These are phyloP conservation scores for Microcebus murinus DNA, from an alignment of 2,113 vertebrate species.

Conservation along the genomic window DNA sequence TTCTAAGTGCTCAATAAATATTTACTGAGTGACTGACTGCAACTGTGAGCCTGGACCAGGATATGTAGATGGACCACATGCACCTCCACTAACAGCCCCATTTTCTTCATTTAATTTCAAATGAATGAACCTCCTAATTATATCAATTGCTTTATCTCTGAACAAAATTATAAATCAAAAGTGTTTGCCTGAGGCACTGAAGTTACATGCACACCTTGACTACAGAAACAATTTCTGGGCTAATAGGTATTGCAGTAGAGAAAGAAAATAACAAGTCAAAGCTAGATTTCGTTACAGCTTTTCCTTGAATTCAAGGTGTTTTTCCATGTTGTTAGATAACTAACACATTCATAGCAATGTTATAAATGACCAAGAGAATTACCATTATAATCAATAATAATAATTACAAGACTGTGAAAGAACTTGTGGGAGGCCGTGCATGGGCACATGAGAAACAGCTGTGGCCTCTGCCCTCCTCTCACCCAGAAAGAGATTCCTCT, in stretches of 20 bases:
- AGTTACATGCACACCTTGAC: background rate
- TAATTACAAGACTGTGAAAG: background rate
- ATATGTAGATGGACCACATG: background rate
- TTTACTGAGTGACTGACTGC: background rate
- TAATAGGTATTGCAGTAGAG: background rate
- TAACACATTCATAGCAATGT: background rate
- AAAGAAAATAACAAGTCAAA: background rate
- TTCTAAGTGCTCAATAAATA: background rate
- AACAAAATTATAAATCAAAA: slow-evolving; percentile 13
- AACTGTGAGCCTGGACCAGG: background rate
- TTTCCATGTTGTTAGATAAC: background rate
- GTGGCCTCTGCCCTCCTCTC: background rate
- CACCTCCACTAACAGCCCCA: background rate
- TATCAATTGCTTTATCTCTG: background rate
- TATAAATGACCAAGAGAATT: background rate
- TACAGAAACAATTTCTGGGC: background rate
- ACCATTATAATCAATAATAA: background rate
- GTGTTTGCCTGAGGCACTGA: background rate
- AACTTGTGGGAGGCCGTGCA: background rate
- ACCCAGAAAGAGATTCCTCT: background rate
- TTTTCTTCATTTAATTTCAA: background rate
- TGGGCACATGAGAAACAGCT: background rate
- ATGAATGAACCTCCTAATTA: background rate
- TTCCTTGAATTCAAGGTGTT: background rate
- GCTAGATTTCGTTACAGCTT: background rate